These are phyloP conservation scores for Tetropium fuscum DNA, from an alignment of 2,888 invertebrate genomes.

Conservation along the genomic window DNA sequence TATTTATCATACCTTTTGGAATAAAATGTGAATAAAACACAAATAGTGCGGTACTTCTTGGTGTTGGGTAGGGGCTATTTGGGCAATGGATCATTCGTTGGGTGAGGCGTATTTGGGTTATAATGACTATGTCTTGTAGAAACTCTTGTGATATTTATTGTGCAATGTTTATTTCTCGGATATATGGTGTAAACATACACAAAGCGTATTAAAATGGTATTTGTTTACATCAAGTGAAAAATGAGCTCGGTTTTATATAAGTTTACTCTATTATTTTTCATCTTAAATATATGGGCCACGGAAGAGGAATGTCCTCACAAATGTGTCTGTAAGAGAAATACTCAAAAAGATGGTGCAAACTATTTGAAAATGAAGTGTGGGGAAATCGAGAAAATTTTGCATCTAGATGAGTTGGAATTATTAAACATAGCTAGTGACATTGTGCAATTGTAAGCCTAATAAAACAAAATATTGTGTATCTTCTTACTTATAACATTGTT, in stretches of 20 bases:
- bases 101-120: too few relatives aligned
- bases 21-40: too few relatives aligned
- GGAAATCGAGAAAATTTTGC: conserved; percentile 71
- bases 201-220: conserved; percentile 2
- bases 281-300: conserved; percentile 10
- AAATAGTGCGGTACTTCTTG: too few relatives aligned
- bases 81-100: too few relatives aligned
- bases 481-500: conserved; percentile 45
- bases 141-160: too few relatives aligned
- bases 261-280: conserved; percentile 7
- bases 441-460: conserved; percentile 75
- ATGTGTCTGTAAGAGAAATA: conserved; percentile 70
- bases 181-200: neutral
- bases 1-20: too few relatives aligned
- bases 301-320: conserved; percentile 56
- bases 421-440: conserved; percentile 72
- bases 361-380: conserved; percentile 74
- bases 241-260: conserved; percentile 9
- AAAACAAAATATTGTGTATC: conserved; percentile 1
- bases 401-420: conserved; percentile 74
- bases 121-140: too few relatives aligned
- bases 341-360: conserved; percentile 68
- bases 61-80: too few relatives aligned
- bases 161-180: conserved; percentile 11
- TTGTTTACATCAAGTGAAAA: neutral